Evolutionary conservation across 2,888 invertebrate genomes (phyloP).

Genomic region (Sinhomidia bicolor): DNA sequence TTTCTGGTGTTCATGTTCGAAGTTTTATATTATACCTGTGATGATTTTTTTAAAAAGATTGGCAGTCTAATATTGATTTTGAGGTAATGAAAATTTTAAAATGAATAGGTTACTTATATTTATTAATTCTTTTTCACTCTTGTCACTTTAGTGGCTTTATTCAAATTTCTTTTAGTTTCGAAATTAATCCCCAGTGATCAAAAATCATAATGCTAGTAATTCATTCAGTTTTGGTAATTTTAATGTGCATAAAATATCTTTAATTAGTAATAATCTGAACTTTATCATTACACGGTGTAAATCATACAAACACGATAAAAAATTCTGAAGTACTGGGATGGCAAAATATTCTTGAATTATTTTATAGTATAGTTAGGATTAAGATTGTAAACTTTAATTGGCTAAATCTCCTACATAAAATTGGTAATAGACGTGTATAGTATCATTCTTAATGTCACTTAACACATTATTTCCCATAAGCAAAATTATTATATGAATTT

Average conservation of each 20-base stretch:
- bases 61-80: conserved; percentile 14
- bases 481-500: conserved; percentile 41
- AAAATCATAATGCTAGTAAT: conserved; percentile 34
- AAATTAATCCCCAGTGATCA: conserved; percentile 63
- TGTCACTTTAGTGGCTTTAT: neutral
- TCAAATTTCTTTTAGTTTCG: conserved; percentile 21
- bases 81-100: conserved; percentile 13
- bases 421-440: conserved; percentile 31
- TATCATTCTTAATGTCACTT: conserved; percentile 28
- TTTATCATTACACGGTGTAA: conserved; percentile 27
- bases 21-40: conserved; percentile 68
- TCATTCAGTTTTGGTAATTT: conserved; percentile 29
- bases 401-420: conserved; percentile 2
- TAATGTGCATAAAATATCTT: conserved; percentile 3
- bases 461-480: conserved; percentile 48
- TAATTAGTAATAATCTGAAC: conserved; percentile 28
- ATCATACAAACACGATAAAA: neutral
- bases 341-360: conserved; percentile 74
- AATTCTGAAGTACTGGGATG: conserved; percentile 72
- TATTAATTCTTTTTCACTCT: conserved; percentile 14
- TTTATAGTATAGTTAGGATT: conserved; percentile 56
- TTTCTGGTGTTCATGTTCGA: conserved; percentile 71
- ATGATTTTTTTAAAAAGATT: conserved; percentile 60
- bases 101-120: conserved; percentile 12
- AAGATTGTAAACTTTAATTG: conserved; percentile 36